Conservation (phyloP, 2,113 vertebrate species). For the Saiga tatarica region DNA sequence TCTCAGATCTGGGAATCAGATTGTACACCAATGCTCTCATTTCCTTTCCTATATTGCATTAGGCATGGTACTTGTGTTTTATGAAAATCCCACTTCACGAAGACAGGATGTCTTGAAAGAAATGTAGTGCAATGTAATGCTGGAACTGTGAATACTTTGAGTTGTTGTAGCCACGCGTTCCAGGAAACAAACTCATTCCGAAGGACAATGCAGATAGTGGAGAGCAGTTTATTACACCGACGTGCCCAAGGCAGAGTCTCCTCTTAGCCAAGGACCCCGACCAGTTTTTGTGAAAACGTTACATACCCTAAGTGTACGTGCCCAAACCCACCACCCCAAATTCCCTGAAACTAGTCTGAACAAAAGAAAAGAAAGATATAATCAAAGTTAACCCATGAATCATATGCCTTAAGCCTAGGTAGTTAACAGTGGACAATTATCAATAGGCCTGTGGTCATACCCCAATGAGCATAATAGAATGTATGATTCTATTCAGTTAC, state of each 20-base stretch:
- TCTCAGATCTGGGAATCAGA: background rate
- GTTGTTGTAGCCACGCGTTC: background rate
- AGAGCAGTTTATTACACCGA: background rate
- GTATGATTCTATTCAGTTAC: background rate
- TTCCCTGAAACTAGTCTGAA: background rate
- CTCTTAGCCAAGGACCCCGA: background rate
- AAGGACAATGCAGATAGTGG: background rate
- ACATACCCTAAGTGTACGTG: background rate
- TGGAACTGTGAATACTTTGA: background rate
- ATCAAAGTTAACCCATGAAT: background rate
- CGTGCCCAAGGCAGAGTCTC: background rate
- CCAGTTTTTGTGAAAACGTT: background rate
- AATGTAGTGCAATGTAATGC: background rate
- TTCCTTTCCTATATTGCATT: background rate
- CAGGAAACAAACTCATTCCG: background rate
- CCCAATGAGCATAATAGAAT: background rate
- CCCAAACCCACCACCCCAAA: background rate
- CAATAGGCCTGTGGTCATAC: background rate
- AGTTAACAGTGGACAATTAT: background rate
- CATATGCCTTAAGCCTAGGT: background rate
- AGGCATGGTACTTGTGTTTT: background rate
- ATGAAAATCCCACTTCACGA: background rate
- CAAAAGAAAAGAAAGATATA: background rate
- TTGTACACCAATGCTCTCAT: background rate
- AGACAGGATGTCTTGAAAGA: background rate